Conservation (phyloP, 1,140 invertebrate species). For the Wiebesia pumilae region DNA sequence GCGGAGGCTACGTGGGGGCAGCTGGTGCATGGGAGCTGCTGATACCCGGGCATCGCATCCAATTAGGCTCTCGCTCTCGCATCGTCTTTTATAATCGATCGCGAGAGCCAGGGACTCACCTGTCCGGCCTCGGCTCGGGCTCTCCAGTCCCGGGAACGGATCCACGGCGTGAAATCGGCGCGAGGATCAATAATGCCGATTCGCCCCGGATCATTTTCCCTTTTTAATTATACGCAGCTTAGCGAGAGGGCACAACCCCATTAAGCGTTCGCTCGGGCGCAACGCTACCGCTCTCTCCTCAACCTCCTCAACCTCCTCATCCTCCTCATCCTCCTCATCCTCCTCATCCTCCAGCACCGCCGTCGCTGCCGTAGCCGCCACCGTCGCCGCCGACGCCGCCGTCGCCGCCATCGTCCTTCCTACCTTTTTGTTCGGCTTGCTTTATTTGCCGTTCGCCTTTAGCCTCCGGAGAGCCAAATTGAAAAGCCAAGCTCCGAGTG, state of each 20-base stretch:
- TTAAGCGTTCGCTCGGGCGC: constrained; percentile 54
- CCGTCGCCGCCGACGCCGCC: background rate
- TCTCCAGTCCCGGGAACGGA: background rate
- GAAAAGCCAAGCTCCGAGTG: background rate
- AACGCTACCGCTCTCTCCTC: constrained; percentile 30
- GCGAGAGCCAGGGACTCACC: constrained; percentile 15
- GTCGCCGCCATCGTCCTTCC: background rate
- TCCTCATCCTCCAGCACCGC: background rate
- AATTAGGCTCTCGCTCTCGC: background rate
- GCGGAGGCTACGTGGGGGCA: background rate
- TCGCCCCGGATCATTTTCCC: constrained; percentile 63
- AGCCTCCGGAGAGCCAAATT: constrained; percentile 26
- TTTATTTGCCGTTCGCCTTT: background rate
- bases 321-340: background rate
- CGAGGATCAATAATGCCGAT: constrained; percentile 63
- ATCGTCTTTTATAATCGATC: constrained; percentile 20
- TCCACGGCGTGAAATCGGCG: constrained; percentile 46
- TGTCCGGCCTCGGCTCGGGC: constrained; percentile 18
- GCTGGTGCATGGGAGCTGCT: too few species aligned
- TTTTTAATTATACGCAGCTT: constrained; percentile 69
- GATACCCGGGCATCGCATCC: constrained; percentile 2
- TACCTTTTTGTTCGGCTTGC: background rate
- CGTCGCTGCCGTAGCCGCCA: background rate
- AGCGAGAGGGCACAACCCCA: constrained; percentile 64
- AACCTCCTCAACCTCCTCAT: background rate